A percentile compares a stretch with the other conserved stretches of the same genome.
Evolutionary conservation across 1,140 invertebrate species (phyloP).

Genomic region (Heliconius congener): DNA sequence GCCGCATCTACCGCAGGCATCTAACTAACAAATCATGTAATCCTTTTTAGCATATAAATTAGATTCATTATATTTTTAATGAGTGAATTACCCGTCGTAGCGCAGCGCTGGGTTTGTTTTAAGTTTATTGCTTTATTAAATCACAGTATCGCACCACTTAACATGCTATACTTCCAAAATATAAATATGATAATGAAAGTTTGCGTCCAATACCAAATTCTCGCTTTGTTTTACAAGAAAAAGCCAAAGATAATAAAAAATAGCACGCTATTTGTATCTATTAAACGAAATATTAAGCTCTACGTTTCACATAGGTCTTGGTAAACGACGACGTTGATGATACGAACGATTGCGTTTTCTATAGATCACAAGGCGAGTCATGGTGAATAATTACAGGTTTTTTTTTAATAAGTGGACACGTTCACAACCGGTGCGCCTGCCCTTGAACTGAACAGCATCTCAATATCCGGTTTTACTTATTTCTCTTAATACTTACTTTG

Average conservation of each 20-base stretch:
- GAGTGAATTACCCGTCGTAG: background rate
- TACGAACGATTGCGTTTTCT: slow-evolving; percentile 17
- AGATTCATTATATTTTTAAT: background rate
- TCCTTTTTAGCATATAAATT: background rate
- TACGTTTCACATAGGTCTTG: background rate
- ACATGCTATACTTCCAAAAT: too few relatives aligned
- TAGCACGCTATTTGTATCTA: too few relatives aligned
- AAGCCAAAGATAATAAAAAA: too few relatives aligned
- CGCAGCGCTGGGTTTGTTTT: background rate
- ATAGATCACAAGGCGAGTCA: slow-evolving; percentile 19
- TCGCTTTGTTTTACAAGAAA: too few relatives aligned
- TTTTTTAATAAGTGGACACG: slow-evolving; percentile 30
- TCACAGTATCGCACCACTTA: too few relatives aligned
- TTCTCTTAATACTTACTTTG: slow-evolving; percentile 11
- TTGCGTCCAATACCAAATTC: too few relatives aligned
- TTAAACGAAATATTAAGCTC: background rate
- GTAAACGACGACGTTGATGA: background rate
- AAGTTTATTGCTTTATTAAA: too few relatives aligned
- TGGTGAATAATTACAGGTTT: slow-evolving; percentile 33
- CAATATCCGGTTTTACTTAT: slow-evolving; percentile 33
- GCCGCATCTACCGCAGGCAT: background rate
- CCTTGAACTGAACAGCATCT: slow-evolving; percentile 40
- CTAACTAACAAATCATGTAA: background rate
- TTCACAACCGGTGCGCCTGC: slow-evolving; percentile 36
- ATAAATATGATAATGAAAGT: too few relatives aligned